These are phyloP conservation scores for Nothura maculosa DNA, from an alignment of 2,797 vertebrate species.

Conservation along the genomic window DNA sequence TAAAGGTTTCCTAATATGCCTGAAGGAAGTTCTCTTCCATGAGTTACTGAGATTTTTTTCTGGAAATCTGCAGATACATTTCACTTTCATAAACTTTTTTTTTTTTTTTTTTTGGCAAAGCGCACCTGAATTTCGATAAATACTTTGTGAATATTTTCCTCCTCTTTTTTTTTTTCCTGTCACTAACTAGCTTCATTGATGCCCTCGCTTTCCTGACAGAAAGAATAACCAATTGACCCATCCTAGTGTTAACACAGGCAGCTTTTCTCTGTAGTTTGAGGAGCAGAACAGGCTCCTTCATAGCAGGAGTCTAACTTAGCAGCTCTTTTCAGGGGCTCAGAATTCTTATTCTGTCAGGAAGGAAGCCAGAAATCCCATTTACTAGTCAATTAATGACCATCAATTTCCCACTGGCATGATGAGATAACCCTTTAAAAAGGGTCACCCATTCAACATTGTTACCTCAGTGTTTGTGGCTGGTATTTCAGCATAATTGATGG, in stretches of 20 bases:
- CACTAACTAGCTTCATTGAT: not conserved
- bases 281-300: not conserved
- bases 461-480: constrained; percentile 12
- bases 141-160: not conserved
- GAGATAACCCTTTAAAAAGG: constrained; percentile 19
- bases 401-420: not conserved
- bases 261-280: not conserved
- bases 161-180: not conserved
- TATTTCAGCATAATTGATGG: constrained; percentile 3
- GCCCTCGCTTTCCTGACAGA: not conserved
- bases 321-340: not conserved
- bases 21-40: too few species aligned
- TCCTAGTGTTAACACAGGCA: not conserved
- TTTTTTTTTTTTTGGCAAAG: not conserved
- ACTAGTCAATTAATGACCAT: not conserved
- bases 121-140: not conserved
- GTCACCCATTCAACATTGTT: not conserved
- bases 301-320: not conserved
- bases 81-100: not conserved
- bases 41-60: too few species aligned
- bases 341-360: not conserved
- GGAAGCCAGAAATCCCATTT: constrained; percentile 24
- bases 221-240: not conserved
- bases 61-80: too few species aligned
- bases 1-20: too few species aligned